A percentile compares a stretch with the other conserved stretches of the same genome.
Evolutionary conservation across 2,797 vertebrate species (phyloP).

Genomic region (Sternarchorhynchus goeldii): DNA sequence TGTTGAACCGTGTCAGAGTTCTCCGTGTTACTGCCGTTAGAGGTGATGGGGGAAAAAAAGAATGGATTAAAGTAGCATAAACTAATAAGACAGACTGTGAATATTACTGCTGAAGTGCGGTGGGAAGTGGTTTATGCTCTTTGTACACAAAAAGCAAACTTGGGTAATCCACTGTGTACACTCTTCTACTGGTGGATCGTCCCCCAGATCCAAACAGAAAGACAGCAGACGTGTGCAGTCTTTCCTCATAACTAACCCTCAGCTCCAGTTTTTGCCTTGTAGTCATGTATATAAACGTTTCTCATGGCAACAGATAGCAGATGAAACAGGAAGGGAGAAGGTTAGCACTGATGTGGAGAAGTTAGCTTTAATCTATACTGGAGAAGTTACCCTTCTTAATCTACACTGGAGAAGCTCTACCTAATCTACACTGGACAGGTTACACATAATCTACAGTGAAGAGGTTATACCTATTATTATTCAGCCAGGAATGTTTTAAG

Average conservation of each 20-base stretch:
- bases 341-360: background rate
- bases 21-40: slow-evolving; percentile 11
- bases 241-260: background rate
- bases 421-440: background rate
- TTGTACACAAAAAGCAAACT: slow-evolving; percentile 46
- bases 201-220: background rate
- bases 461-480: no score
- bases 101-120: slow-evolving; percentile 27
- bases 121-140: slow-evolving; percentile 32
- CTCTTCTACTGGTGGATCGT: slow-evolving; percentile 15
- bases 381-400: background rate
- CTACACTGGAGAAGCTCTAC: background rate
- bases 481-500: no score
- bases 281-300: background rate
- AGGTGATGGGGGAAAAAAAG: slow-evolving; percentile 11
- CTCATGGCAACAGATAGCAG: background rate
- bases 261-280: background rate
- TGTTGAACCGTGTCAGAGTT: slow-evolving; percentile 13
- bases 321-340: background rate
- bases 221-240: slow-evolving; percentile 6
- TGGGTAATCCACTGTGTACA: slow-evolving; percentile 29
- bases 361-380: background rate
- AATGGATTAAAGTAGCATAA: slow-evolving; percentile 37
- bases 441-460: background rate
- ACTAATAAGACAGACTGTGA: slow-evolving; percentile 38